Conservation (phyloP, 2,113 vertebrate species). For the Dolichallabes microphthalmus region DNA sequence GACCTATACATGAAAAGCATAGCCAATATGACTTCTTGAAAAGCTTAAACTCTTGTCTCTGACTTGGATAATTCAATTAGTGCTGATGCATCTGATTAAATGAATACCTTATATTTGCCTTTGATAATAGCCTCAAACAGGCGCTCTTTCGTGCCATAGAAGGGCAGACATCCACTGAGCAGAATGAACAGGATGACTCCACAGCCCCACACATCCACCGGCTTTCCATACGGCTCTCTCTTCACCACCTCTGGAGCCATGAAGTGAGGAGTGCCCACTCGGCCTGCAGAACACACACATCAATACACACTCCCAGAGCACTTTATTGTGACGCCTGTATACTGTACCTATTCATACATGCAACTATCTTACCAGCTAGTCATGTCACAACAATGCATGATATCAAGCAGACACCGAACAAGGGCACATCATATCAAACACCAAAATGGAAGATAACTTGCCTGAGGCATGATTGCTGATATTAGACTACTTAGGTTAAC, state of each 20-base stretch:
- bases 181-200: slow-evolving; percentile 99
- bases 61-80: background rate
- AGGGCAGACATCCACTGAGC: slow-evolving; percentile 95
- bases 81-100: slow-evolving; percentile 1
- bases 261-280: slow-evolving; percentile 97
- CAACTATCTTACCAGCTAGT: background rate
- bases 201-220: slow-evolving; percentile 98
- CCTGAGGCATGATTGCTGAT: too few species aligned
- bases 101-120: slow-evolving; percentile 94
- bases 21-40: background rate
- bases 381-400: background rate
- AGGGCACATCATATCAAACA: background rate
- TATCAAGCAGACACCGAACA: background rate
- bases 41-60: background rate
- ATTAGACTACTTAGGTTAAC: background rate
- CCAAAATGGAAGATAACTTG: background rate
- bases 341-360: background rate
- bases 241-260: slow-evolving; percentile 99
- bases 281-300: slow-evolving; percentile 71
- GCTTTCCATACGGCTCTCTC: slow-evolving; percentile 96
- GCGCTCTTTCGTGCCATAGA: slow-evolving; percentile 98
- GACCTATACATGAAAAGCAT: background rate
- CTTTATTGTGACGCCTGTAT: background rate
- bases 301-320: background rate
- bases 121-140: slow-evolving; percentile 98